A percentile compares a stretch with the other conserved stretches of the same genome.
phyloP scores from a whole-genome alignment of 2,113 vertebrate species.

The zebrafish (Danio rerio) region GRCz12tu NC_133196.1:3953001-3953500 shows the following conservation, averaged over 20 bases:
- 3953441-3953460: conserved; percentile 1
- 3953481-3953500: background rate
- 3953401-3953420: conserved; percentile 3
- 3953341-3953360: conserved; percentile 75
- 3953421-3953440: background rate
- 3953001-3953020: background rate
- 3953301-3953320: conserved; percentile 78
- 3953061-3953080: too few relatives aligned
- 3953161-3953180: background rate
- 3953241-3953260: conserved; percentile 65
- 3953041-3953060: background rate
- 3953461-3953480: background rate
- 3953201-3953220: conserved; percentile 59
- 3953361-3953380: conserved; percentile 64
- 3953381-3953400: background rate
- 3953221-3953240: conserved; percentile 27
- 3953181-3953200: conserved; percentile 13
- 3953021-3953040: background rate
- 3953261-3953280: conserved; percentile 75
- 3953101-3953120: too few relatives aligned
- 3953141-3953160: too few relatives aligned
- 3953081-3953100: too few relatives aligned
- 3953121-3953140: too few relatives aligned
- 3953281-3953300: conserved; percentile 79
- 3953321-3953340: conserved; percentile 71